Percentiles rank a stretch among this genome's conserved stretches.
Evolutionary conservation across 2,888 invertebrate genomes (phyloP).

Genomic region (Lepidochrysops patricia): DNA sequence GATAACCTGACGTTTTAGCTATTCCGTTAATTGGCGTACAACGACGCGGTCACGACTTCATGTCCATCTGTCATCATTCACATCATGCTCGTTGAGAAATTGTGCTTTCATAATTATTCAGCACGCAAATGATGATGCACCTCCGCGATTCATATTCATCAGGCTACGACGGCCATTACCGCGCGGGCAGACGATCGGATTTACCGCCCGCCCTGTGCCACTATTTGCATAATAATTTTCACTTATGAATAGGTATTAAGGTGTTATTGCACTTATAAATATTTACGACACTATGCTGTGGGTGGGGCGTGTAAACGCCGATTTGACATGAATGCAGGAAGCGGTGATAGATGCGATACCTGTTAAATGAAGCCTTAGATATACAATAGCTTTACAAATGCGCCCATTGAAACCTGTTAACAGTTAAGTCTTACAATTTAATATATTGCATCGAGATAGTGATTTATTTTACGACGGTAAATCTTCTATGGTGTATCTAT

Average conservation of each 20-base stretch:
- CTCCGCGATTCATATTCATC: conserved; percentile 31
- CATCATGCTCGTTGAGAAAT: background rate
- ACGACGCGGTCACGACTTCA: background rate
- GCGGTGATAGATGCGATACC: conserved; percentile 45
- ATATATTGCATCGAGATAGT: conserved; percentile 1
- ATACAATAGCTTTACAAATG: conserved; percentile 24
- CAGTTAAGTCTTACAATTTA: conserved; percentile 5
- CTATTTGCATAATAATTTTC: conserved; percentile 74
- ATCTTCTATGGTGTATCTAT: background rate
- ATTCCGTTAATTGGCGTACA: background rate
- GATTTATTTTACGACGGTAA: background rate
- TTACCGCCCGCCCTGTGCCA: conserved; percentile 54
- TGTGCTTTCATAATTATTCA: conserved; percentile 19
- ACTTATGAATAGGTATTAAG: conserved; percentile 73
- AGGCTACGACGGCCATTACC: conserved; percentile 46
- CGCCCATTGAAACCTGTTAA: conserved; percentile 9
- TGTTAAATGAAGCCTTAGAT: conserved; percentile 41
- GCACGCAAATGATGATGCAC: conserved; percentile 22
- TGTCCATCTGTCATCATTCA: too few relatives aligned
- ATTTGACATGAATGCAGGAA: conserved; percentile 50
- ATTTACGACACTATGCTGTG: conserved; percentile 53
- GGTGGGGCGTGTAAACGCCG: conserved; percentile 44
- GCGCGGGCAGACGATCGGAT: conserved; percentile 46
- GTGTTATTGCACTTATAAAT: conserved; percentile 70
- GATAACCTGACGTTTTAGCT: too few relatives aligned